phyloP scores from a whole-genome alignment of 2,113 vertebrate species.

The Zapus hudsonius region DNA sequence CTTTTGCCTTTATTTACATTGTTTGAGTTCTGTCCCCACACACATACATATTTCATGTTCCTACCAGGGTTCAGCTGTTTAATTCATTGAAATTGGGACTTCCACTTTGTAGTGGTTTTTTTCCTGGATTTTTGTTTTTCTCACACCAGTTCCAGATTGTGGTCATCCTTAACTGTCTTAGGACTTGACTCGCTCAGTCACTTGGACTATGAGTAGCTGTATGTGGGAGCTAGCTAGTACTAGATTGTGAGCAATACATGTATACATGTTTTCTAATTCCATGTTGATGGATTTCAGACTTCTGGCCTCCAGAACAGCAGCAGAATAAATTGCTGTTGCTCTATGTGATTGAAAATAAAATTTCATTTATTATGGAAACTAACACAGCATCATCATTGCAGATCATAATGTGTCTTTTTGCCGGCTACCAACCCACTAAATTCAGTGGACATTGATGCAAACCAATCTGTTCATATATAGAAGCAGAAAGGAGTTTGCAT shows the following conservation, averaged over 20 bases:
- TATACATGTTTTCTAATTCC: neutral
- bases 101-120: neutral
- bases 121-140: slow-evolving; percentile 32
- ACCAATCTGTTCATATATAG: neutral
- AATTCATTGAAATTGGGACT: neutral
- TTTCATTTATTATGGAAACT: slow-evolving; percentile 38
- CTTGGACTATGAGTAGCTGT: neutral
- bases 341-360: slow-evolving; percentile 5
- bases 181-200: slow-evolving; percentile 3
- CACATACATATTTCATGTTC: neutral
- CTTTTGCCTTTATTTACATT: slow-evolving; percentile 17
- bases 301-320: neutral
- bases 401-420: slow-evolving; percentile 20
- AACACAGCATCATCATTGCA: neutral
- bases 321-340: slow-evolving; percentile 29
- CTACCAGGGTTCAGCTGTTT: neutral
- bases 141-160: neutral
- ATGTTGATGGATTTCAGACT: neutral
- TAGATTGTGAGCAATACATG: neutral
- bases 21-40: neutral
- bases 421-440: neutral
- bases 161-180: slow-evolving; percentile 3
- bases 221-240: neutral
- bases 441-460: neutral
- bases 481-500: neutral